Evolutionary conservation across 2,113 vertebrate species (phyloP).

Genomic region (Phyllopteryx taeniolatus): DNA sequence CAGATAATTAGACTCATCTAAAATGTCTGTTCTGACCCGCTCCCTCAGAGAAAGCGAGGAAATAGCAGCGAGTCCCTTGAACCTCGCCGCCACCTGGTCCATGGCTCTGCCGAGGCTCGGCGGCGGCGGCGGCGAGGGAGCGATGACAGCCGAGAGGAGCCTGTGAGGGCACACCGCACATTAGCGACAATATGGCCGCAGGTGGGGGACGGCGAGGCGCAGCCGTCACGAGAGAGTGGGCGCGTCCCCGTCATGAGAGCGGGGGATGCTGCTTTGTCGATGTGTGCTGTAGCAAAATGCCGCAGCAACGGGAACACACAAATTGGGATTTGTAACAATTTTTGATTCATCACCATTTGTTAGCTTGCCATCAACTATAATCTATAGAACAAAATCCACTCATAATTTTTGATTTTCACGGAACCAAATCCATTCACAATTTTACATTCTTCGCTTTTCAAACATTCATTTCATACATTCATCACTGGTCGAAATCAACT

Average conservation of each 20-base stretch:
- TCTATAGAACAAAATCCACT: neutral
- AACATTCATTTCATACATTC: no score
- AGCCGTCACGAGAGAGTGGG: neutral
- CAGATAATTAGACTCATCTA: slow-evolving; percentile 47
- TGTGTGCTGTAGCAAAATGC: neutral
- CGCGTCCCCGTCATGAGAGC: neutral
- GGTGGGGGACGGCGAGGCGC: slow-evolving; percentile 5
- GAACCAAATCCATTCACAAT: no score
- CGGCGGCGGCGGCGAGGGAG: slow-evolving; percentile 55
- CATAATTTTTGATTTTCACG: neutral
- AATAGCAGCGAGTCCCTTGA: slow-evolving; percentile 55
- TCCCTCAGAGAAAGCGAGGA: slow-evolving; percentile 31
- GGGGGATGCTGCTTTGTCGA: neutral
- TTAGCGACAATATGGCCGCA: slow-evolving; percentile 59
- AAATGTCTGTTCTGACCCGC: neutral
- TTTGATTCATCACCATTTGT: neutral
- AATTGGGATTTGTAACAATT: neutral
- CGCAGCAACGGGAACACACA: neutral
- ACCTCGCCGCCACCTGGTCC: slow-evolving; percentile 68
- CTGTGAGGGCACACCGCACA: slow-evolving; percentile 57
- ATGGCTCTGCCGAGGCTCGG: slow-evolving; percentile 54
- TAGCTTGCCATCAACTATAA: neutral
- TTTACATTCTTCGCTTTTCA: no score
- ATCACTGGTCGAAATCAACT: no score
- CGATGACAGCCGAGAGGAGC: slow-evolving; percentile 46